A percentile compares a stretch with the other conserved stretches of the same genome.
These are phyloP conservation scores for Dromiciops gliroides DNA, from an alignment of 2,113 vertebrate genomes.

Conservation along the genomic window DNA sequence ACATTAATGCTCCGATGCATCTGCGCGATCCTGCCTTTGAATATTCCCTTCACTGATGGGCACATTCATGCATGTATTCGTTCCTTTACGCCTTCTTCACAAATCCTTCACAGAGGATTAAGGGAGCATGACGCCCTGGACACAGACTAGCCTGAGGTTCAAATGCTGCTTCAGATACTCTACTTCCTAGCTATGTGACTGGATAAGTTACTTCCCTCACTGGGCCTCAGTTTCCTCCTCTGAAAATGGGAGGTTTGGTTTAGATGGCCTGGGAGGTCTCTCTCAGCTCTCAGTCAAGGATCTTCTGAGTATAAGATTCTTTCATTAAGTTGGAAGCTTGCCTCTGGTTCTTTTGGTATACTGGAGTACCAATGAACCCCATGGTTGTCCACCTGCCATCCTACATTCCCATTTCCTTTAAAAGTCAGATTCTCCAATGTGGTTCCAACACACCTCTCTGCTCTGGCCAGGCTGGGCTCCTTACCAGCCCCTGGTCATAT, in stretches of 20 bases:
- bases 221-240: not conserved
- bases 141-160: not conserved
- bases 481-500: not conserved
- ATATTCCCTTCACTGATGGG: not conserved
- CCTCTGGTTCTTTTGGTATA: not conserved
- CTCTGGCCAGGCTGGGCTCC: not conserved
- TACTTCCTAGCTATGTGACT: not conserved
- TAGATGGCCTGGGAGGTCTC: not conserved
- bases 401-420: not conserved
- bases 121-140: not conserved
- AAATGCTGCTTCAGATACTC: not conserved
- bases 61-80: not conserved
- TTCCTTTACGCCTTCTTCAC: not conserved
- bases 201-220: not conserved
- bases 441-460: not conserved
- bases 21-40: not conserved
- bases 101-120: not conserved
- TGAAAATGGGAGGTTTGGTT: not conserved
- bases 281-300: not conserved
- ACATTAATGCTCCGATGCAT: not conserved
- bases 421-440: not conserved
- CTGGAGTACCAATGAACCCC: not conserved
- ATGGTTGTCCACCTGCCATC: not conserved
- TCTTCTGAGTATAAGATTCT: not conserved
- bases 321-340: not conserved